A percentile compares a stretch with the other conserved stretches of the same genome.
phyloP scores from a whole-genome alignment of 2,113 vertebrate species.

The Alosa alosa region DNA sequence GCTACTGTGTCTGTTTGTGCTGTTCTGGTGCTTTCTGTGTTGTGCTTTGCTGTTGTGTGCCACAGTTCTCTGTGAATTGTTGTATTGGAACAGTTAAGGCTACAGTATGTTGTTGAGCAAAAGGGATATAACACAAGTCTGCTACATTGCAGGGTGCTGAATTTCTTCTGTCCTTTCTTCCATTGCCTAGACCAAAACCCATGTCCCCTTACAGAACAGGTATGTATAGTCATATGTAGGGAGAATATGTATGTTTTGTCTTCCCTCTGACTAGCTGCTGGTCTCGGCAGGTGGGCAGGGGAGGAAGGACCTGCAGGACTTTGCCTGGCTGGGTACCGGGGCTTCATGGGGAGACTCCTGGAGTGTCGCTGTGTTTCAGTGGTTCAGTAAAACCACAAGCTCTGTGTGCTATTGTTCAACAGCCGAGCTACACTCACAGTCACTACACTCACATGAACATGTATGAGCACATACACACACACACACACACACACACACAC shows the following conservation, averaged over 20 bases:
- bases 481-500: conserved; percentile 30
- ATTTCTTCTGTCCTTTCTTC: background rate
- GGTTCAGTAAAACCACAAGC: background rate
- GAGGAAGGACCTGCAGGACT: background rate
- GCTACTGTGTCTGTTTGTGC: background rate
- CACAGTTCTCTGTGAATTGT: background rate
- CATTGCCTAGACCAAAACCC: background rate
- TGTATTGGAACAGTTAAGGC: background rate
- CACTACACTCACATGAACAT: background rate
- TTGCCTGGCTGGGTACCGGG: background rate
- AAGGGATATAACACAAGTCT: background rate
- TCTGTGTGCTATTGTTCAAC: background rate
- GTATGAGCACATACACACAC: conserved; percentile 43
- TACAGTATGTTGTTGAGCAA: background rate
- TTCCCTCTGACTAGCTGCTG: background rate
- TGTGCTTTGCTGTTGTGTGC: background rate
- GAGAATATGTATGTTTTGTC: background rate
- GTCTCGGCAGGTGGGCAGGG: background rate
- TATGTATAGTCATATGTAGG: background rate
- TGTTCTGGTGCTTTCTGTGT: background rate
- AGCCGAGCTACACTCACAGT: background rate
- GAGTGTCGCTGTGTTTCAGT: background rate
- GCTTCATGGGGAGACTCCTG: background rate
- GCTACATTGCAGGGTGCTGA: background rate
- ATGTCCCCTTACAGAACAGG: background rate